Evolutionary conservation across 1,140 invertebrate species (phyloP).

Genomic region (Zaprionus vittiger): DNA sequence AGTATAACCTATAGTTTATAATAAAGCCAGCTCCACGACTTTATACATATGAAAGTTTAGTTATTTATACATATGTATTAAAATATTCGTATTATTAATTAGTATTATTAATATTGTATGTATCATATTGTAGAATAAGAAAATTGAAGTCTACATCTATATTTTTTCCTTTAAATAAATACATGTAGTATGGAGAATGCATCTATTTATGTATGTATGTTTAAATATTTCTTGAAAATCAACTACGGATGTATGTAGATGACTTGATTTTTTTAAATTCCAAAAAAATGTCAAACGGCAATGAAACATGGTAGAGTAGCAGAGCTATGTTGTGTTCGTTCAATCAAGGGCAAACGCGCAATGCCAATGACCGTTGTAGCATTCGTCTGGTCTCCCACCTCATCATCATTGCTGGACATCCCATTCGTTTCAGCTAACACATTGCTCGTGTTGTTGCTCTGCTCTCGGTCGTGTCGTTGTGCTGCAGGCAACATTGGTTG

Average conservation of each 20-base stretch:
- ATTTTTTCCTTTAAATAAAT: background rate
- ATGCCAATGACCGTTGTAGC: conserved; percentile 72
- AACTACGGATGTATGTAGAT: background rate
- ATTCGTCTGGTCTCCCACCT: conserved; percentile 55
- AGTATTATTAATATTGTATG: too few relatives aligned
- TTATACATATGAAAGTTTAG: too few relatives aligned
- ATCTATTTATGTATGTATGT: background rate
- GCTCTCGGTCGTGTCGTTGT: conserved; percentile 38
- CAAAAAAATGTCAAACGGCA: conserved; percentile 58
- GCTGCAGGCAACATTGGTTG: conserved; percentile 73
- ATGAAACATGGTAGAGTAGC: conserved; percentile 43
- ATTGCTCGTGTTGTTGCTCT: conserved; percentile 51
- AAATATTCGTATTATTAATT: too few relatives aligned
- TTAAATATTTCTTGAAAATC: background rate
- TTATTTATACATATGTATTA: too few relatives aligned
- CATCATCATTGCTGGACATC: conserved; percentile 32
- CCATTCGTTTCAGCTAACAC: conserved; percentile 66
- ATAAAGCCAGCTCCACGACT: too few relatives aligned
- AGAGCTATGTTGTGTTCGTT: conserved; percentile 7
- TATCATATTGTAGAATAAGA: too few relatives aligned
- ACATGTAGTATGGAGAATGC: background rate
- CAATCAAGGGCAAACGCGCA: conserved; percentile 61
- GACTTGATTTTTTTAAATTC: conserved; percentile 51
- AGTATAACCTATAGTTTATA: too few relatives aligned
- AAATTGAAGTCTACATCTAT: too few relatives aligned